phyloP scores from a whole-genome alignment of 2,888 invertebrate genomes.

The Caenorhabditis sp. region DNA sequence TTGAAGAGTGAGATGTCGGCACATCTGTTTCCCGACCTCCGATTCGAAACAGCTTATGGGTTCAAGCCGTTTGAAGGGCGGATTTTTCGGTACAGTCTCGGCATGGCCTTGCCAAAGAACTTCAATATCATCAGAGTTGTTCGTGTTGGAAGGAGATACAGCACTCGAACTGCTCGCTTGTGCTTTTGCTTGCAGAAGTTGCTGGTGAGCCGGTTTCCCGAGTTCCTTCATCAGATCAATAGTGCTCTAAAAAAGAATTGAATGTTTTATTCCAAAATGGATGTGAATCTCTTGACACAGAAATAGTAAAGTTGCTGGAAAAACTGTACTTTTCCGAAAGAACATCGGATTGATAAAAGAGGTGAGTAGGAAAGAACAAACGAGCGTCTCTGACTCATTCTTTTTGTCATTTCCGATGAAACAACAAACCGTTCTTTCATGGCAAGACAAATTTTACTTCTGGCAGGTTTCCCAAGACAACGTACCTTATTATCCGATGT shows the following conservation, averaged over 20 bases:
- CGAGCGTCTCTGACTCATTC: constrained; percentile 21
- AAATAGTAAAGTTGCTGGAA: no score
- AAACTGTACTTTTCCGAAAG: no score
- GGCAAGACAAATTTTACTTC: background rate
- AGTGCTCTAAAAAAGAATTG: background rate
- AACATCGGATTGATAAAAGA: background rate
- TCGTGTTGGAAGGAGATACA: constrained; percentile 39
- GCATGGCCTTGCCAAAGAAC: constrained; percentile 16
- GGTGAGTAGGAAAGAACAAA: constrained; percentile 8
- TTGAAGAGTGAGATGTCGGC: background rate
- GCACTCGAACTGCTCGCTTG: background rate
- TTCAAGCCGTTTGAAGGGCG: background rate
- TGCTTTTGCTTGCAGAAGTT: constrained; percentile 4
- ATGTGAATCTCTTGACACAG: no score
- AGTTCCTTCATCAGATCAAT: constrained; percentile 32
- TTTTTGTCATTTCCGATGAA: constrained; percentile 11
- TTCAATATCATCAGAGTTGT: constrained; percentile 38
- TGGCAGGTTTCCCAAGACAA: background rate
- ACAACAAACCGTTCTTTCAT: constrained; percentile 2
- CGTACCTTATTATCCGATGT: constrained; percentile 17
- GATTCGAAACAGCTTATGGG: background rate
- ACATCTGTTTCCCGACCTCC: background rate
- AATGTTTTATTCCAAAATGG: no score
- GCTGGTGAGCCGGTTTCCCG: background rate
- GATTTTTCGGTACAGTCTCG: background rate